Conservation (phyloP, 2,888 invertebrate genomes). For the Dolichopus griseipennis region DNA sequence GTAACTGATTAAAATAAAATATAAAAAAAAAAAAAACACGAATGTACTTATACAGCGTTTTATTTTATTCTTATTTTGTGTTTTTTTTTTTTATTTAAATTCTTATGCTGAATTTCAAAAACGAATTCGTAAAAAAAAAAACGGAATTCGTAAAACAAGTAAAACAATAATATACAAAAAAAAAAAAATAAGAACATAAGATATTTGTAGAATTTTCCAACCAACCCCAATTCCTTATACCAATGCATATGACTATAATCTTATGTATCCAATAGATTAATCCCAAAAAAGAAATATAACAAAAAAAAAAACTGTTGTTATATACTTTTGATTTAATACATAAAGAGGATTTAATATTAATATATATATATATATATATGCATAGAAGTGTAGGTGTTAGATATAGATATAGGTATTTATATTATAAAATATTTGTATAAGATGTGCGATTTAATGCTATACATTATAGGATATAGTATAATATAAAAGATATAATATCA, state of each 20-base stretch:
- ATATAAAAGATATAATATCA: neutral
- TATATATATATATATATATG: neutral
- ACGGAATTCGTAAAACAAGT: neutral
- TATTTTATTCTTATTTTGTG: too few species aligned
- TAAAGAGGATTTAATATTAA: neutral
- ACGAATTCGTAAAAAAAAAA: neutral
- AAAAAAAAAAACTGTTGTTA: neutral
- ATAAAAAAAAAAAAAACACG: too few species aligned
- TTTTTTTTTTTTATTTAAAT: neutral
- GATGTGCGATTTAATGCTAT: too few species aligned
- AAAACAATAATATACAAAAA: neutral
- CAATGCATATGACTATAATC: neutral
- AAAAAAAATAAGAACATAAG: neutral
- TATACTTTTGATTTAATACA: neutral
- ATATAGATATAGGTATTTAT: too few species aligned
- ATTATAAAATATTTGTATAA: too few species aligned
- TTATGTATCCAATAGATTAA: slow-evolving; percentile 6
- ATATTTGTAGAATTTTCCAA: neutral
- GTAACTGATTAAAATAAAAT: neutral
- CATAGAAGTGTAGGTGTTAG: neutral
- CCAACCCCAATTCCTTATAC: slow-evolving; percentile 1
- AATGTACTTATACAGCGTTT: neutral
- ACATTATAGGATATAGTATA: too few species aligned
- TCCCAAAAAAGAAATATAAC: neutral
- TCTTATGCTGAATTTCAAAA: neutral